These are phyloP conservation scores for Solenopsis fugax DNA, from an alignment of 1,140 invertebrate genomes.

Conservation along the genomic window DNA sequence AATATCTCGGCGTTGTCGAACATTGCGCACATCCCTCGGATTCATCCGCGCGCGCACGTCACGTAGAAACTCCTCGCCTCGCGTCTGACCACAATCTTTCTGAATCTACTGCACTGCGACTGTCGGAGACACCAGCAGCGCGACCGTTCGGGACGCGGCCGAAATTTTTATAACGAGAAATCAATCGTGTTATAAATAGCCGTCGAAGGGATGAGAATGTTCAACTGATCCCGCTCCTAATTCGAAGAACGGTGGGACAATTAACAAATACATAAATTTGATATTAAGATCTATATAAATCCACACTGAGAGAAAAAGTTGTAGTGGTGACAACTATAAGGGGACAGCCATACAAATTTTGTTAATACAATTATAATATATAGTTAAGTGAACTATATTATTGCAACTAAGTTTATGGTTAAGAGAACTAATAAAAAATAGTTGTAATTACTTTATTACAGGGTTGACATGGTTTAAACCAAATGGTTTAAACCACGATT, in stretches of 20 bases:
- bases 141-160: neutral
- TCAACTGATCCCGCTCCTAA: neutral
- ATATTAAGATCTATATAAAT: neutral
- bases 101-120: constrained; percentile 5
- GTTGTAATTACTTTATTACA: too few species aligned
- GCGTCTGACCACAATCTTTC: neutral
- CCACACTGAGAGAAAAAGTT: too few species aligned
- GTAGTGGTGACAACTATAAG: too few species aligned
- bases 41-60: constrained; percentile 52
- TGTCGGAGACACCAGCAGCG: neutral
- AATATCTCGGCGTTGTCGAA: constrained; percentile 58
- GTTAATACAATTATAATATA: too few species aligned
- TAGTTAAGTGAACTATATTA: too few species aligned
- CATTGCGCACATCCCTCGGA: constrained; percentile 58
- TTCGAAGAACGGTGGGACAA: neutral
- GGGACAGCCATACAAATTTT: too few species aligned
- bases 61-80: constrained; percentile 18
- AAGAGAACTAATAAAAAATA: too few species aligned
- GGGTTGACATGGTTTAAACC: too few species aligned
- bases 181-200: neutral
- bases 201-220: too few species aligned
- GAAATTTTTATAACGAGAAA: neutral
- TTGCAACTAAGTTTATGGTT: too few species aligned
- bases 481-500: too few species aligned
- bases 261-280: neutral